These are phyloP conservation scores for Drosophila antonietae DNA, from an alignment of 2,888 invertebrate genomes.

Conservation along the genomic window DNA sequence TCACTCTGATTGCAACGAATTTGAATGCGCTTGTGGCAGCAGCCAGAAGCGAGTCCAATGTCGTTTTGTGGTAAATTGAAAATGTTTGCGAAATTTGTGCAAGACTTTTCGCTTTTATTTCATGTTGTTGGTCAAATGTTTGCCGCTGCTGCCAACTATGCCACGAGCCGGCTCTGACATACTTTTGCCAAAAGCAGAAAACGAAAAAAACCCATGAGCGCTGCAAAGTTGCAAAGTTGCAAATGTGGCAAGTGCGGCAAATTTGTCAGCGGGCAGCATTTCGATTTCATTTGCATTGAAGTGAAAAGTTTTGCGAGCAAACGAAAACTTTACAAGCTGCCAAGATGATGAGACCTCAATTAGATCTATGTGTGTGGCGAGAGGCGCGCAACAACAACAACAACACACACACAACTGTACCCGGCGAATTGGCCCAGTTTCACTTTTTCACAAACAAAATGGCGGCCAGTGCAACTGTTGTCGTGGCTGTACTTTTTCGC, in stretches of 20 bases:
- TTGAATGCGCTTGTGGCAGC: constrained; percentile 33
- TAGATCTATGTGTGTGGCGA: constrained; percentile 22
- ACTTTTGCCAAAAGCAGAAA: constrained; percentile 41
- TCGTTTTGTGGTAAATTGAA: constrained; percentile 36
- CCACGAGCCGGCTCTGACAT: constrained; percentile 67
- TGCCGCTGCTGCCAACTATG: constrained; percentile 58
- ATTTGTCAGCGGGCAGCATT: constrained; percentile 45
- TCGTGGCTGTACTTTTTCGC: constrained; percentile 77
- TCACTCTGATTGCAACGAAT: constrained; percentile 52
- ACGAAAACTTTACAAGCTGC: constrained; percentile 35
- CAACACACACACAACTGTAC: constrained; percentile 54
- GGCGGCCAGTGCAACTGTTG: constrained; percentile 78
- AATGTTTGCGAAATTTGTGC: constrained; percentile 68
- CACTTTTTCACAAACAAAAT: constrained; percentile 72
- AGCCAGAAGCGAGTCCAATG: constrained; percentile 42
- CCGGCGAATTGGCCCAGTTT: constrained; percentile 74
- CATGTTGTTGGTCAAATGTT: constrained; percentile 44
- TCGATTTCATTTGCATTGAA: constrained; percentile 71
- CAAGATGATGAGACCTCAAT: constrained; percentile 53
- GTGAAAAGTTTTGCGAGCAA: constrained; percentile 36
- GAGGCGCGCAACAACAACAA: constrained; percentile 1
- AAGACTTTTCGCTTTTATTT: constrained; percentile 14
- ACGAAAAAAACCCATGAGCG: too few relatives aligned
- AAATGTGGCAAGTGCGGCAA: constrained; percentile 38
- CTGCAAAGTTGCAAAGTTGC: constrained; percentile 33